Base-by-base conservation (phyloP, 1,140 invertebrate species). In the Drosophila novamexicana region DNA sequence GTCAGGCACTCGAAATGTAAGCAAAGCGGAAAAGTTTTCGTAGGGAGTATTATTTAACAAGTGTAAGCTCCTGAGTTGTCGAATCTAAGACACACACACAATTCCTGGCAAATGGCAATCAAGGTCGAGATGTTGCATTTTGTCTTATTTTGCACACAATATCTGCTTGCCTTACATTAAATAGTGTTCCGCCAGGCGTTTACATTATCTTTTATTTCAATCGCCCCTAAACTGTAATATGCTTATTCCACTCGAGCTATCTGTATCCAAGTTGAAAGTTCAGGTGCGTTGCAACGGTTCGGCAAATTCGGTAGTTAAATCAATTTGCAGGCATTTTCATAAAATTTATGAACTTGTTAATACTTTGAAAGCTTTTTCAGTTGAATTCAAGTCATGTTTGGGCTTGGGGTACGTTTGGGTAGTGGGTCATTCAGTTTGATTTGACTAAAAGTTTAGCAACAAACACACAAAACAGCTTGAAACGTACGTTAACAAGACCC, bases 281-380 rank as follows among this genome's bases (percentile, higher is more conserved):
- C 10, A 32, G 50, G 45, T 54, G 22, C 32, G 44, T 42, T 71
- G 42, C 32, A 14, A 39, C 40, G 66, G 47, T 45, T 53, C 32
- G 56, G 45, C 16, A 50, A 69, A 63, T 63, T 54, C 52, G 58
- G 12, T 40, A 57, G 66, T 58, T 67, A 58, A 70, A 70, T 69
- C 59, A 69, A 75, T 68, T 75, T 75, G 14, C 56, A 12, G 32
- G 42, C 66, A 56, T 18, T 49, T 66, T 45, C 32, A 7, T 58
- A 36, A 45, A 50, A 70, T 73, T 85, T 77, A 54, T 74, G 49
- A 81, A 78, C 81, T 84, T 77, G 65, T 53, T 77, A 84, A 84
- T 81, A 77, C 76, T 83, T 83, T 75, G 66, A 88, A 83, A 83
- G 83, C 80, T 73, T 85, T 79, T 61, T 69, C 75, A 69, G 66